A percentile compares a stretch with the other conserved stretches of the same genome.
Evolutionary conservation across 1,140 invertebrate genomes (phyloP).

Genomic region (Colletes latitarsis): DNA sequence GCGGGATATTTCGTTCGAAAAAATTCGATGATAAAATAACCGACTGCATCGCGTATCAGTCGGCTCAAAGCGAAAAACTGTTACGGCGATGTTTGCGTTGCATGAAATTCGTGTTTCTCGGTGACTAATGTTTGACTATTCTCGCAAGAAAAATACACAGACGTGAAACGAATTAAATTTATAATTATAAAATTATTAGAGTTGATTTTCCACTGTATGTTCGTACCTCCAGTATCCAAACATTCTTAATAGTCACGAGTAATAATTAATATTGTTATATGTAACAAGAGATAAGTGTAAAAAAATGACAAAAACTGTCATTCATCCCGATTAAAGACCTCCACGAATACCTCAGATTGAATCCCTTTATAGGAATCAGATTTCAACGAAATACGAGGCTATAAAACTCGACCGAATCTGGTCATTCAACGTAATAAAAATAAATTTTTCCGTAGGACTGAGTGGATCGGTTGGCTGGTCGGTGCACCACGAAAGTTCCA

Average conservation of each 20-base stretch:
- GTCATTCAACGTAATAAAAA: too few species aligned
- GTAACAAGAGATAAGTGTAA: too few species aligned
- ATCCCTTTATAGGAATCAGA: background rate
- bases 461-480: background rate
- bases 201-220: too few species aligned
- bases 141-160: conserved; percentile 10
- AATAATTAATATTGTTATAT: too few species aligned
- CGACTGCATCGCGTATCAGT: background rate
- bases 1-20: background rate
- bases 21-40: conserved; percentile 29
- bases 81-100: background rate
- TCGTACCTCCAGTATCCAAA: too few species aligned
- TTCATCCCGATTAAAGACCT: too few species aligned
- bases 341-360: too few species aligned
- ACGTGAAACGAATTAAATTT: background rate
- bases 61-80: conserved; percentile 18
- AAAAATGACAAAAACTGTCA: too few species aligned
- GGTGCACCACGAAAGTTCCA: background rate
- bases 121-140: conserved; percentile 15
- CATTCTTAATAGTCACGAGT: too few species aligned
- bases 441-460: background rate
- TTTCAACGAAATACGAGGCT: background rate
- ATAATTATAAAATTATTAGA: too few species aligned
- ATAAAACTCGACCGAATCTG: too few species aligned
- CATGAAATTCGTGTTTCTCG: background rate